Conservation (phyloP, 2,797 vertebrate genomes). For the Chelonia mydas region DNA sequence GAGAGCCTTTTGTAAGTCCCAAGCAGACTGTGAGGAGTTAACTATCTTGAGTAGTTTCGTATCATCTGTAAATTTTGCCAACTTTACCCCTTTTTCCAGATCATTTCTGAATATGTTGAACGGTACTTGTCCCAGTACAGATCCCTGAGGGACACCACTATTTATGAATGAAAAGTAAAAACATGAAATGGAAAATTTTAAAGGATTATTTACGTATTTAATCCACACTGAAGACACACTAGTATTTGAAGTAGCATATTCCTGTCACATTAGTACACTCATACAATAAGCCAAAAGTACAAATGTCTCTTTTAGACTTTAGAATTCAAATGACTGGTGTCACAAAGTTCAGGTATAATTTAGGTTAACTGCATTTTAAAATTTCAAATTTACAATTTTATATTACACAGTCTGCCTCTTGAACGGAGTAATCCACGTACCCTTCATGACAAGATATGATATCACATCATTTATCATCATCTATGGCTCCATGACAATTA, state of each 20-base stretch:
- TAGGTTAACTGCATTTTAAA: neutral
- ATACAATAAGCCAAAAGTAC: neutral
- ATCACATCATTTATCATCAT: neutral
- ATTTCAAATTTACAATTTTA: neutral
- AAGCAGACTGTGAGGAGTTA: too few relatives aligned
- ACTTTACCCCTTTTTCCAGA: too few relatives aligned
- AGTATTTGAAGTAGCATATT: accelerated
- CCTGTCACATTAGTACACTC: neutral
- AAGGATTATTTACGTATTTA: neutral
- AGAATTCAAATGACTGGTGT: neutral
- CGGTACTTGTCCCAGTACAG: too few relatives aligned
- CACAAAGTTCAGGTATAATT: accelerated
- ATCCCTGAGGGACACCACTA: too few relatives aligned
- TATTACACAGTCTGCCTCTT: neutral
- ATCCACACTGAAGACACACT: neutral
- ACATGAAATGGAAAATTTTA: neutral
- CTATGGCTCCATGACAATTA: neutral
- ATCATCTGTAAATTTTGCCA: too few relatives aligned
- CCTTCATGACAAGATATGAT: neutral
- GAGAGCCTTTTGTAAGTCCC: too few relatives aligned
- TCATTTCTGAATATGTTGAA: too few relatives aligned
- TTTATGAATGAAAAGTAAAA: neutral
- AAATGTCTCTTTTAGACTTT: neutral
- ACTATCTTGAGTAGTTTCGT: too few relatives aligned
- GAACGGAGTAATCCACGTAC: neutral